Percentiles rank a stretch among this genome's conserved stretches.
Conservation (phyloP, 2,113 vertebrate genomes). For the Columba janthina region DNA sequence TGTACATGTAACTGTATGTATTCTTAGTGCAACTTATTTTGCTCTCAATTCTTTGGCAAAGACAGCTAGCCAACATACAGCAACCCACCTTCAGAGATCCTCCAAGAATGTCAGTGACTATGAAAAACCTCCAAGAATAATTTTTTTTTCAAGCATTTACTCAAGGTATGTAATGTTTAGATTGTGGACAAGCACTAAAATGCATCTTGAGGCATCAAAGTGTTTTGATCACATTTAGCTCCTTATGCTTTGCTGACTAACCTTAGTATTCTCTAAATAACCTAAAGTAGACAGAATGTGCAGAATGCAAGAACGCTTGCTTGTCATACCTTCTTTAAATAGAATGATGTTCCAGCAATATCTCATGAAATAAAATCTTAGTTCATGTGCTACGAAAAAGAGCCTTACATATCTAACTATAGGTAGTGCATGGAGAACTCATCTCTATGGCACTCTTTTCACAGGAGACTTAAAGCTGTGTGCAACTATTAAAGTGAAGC, state of each 20-base stretch:
- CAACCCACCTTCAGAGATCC: not conserved
- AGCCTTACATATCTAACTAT: not conserved
- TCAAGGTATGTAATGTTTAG: not conserved
- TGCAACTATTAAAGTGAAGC: not conserved
- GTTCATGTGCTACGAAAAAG: not conserved
- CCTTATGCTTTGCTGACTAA: not conserved
- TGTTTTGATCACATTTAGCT: not conserved
- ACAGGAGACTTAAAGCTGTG: not conserved
- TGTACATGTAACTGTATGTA: not conserved
- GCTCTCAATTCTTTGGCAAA: not conserved
- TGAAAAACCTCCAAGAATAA: not conserved
- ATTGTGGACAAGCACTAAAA: not conserved
- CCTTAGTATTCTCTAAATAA: not conserved
- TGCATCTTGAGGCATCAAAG: not conserved
- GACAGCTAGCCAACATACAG: not conserved
- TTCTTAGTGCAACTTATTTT: not conserved
- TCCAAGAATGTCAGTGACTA: not conserved
- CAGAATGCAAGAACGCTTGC: not conserved
- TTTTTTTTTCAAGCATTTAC: not conserved
- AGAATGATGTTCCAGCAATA: not conserved
- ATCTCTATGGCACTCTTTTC: not conserved
- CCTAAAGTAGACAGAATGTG: not conserved
- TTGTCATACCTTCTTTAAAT: not conserved
- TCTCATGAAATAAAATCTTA: not conserved
- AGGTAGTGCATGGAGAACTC: not conserved